Evolutionary conservation across 1,140 invertebrate species (phyloP), one percentile per base, ranked within the genome.

Genomic region (Drosophila albomicans): DNA sequence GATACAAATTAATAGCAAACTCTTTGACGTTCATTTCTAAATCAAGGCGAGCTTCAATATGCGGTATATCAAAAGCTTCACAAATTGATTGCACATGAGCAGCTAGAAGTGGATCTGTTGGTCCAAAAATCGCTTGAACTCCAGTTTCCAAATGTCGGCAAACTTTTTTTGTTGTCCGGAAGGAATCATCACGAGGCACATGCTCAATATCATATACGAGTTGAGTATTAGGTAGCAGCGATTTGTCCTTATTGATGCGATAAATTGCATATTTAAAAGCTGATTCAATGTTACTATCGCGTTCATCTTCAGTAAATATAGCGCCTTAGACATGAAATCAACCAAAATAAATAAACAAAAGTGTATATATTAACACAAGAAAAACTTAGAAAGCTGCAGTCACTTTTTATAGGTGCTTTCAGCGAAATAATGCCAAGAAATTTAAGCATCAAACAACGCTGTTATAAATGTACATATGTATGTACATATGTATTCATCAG

Each of bases 211-310:
- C 97, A 89, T 98, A 98, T 1, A 97, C 95, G 30, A 98, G 93
- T 0, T 97, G 98, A 1, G 96, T 97, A 79, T 98, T 97, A 3
- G 97, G 96, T 49, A 98, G 93, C 10, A 98, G 93, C 59, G 94
- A 94, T 61, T 95, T 95, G 78, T 98, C 97, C 85, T 97, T 97
- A 93, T 98, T 98, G 63, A 98, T 97, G 58, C 96, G 95, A 93
- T 98, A 98, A 1, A 98, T 97, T 1, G 97, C 97, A 93, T 98
- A 98, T 85, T 98, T 98, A 93, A 98, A 98, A 2, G 98, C 97
- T 65, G 98, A 93, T 92, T 98, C 97, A 0, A 96, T 95, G 65
- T 95, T 96, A 73, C 96, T 96, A 74, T 97, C 96, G 75, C 96
- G 96, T 78, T 97, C 96, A 75, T 98, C 96, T 84, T 98, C 97